Evolutionary conservation across 2,113 vertebrate species (phyloP), one percentile per base, ranked within the genome.

Genomic region (Eira barbara): DNA sequence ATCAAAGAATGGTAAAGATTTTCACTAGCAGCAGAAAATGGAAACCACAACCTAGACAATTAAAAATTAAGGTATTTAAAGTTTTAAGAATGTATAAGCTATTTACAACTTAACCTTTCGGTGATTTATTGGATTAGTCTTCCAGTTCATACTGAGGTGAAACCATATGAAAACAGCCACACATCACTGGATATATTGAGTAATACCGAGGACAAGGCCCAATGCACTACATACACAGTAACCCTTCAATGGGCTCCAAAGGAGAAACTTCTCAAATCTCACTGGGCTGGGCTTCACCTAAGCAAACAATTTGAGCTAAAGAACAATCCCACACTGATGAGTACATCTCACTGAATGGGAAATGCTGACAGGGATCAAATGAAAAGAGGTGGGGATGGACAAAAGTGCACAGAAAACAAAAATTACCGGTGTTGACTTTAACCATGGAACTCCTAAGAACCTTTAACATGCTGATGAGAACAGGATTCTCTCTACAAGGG

Each of bases 21-120:
- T 82, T 85, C 95, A 86, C 29, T 67, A 89, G 71, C 63, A 83
- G 83, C 6, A 57, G 9, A 96, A 39, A 97, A 76, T 55, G 67
- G 34, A 96, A 90, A 27, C 61, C 29, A 84, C 1, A 73, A 55
- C 6, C 21, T 15, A 67, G 47, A 94, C 91, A 91, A 69, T 84
- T 57, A 57, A 84, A 95, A 76, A 45, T 29, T 25, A 7, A 88
- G 69, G 42, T 36, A 52, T 84, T 85, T 14, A 25, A 18, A 39
- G 63, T 74, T 95, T 52, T 71, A 82, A 87, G 59, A 86, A 83
- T 57, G 52, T 82, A 59, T 8, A 91, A 67, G 59, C 93, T 61
- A 86, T 78, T 74, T 78, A 86, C 89, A 96, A 90, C 11, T 45
- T 45, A 92, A 67, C 63, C 49, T 96, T 84, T 82, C 27, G 36